Conservation (phyloP, 1,140 invertebrate species). For the Drosophila subpulchrella region DNA sequence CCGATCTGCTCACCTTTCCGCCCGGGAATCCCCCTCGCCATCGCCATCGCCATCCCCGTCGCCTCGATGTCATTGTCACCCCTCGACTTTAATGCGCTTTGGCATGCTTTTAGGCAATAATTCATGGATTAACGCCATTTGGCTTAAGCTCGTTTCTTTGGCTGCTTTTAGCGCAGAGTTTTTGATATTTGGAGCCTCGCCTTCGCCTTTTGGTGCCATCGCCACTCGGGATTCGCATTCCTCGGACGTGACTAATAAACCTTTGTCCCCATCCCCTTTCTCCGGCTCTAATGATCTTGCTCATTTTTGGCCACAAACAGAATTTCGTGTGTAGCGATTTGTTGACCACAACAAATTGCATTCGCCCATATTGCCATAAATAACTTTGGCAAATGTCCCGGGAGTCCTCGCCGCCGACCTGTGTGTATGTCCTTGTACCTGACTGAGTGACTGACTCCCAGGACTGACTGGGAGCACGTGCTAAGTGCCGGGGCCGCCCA, state of each 20-base stretch:
- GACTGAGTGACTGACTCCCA: slow-evolving; percentile 46
- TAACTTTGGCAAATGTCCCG: slow-evolving; percentile 57
- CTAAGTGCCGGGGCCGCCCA: slow-evolving; percentile 67
- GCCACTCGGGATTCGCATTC: slow-evolving; percentile 57
- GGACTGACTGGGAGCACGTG: slow-evolving; percentile 69
- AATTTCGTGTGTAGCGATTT: slow-evolving; percentile 74
- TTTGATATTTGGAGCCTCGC: slow-evolving; percentile 67
- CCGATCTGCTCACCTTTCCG: slow-evolving; percentile 15
- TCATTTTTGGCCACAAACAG: slow-evolving; percentile 43
- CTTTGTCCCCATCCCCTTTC: slow-evolving; percentile 32
- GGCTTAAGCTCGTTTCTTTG: slow-evolving; percentile 78
- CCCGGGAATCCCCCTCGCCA: slow-evolving; percentile 16
- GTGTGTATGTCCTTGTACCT: slow-evolving; percentile 54
- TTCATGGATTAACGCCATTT: slow-evolving; percentile 84
- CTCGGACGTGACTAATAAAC: slow-evolving; percentile 80
- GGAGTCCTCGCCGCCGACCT: slow-evolving; percentile 4
- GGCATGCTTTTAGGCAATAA: slow-evolving; percentile 84
- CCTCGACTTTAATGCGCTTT: slow-evolving; percentile 79
- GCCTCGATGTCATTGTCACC: slow-evolving; percentile 41
- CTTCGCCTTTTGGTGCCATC: slow-evolving; percentile 53
- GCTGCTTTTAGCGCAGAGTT: slow-evolving; percentile 70
- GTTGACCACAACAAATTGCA: slow-evolving; percentile 82
- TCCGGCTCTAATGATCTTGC: slow-evolving; percentile 49
- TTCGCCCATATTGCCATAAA: slow-evolving; percentile 64
- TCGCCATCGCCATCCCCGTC: slow-evolving; percentile 12